Conservation (phyloP, 2,113 vertebrate genomes). For the Oceanites oceanicus region DNA sequence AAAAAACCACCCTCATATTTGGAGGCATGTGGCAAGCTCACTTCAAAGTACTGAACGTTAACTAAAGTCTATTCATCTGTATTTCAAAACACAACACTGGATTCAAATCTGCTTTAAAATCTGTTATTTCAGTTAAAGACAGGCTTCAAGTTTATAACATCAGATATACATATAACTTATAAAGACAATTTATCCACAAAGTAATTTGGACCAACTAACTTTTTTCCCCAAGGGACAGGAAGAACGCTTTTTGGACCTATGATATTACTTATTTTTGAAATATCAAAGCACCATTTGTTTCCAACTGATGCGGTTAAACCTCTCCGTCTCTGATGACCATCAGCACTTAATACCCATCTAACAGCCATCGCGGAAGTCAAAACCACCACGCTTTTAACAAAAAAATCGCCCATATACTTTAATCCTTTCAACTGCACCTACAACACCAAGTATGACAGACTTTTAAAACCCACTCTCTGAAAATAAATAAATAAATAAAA, state of each 20-base stretch:
- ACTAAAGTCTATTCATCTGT: neutral
- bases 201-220: neutral
- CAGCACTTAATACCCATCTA: slow-evolving; percentile 6
- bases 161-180: neutral
- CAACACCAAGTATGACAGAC: slow-evolving; percentile 68
- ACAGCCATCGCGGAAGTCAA: neutral
- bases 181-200: neutral
- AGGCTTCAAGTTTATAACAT: neutral
- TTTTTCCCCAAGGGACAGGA: neutral
- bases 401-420: slow-evolving; percentile 39
- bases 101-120: neutral
- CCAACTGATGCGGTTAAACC: neutral
- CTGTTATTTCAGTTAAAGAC: neutral
- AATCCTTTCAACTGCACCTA: slow-evolving; percentile 66
- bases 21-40: neutral
- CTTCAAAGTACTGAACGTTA: neutral
- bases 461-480: slow-evolving; percentile 59
- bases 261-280: neutral
- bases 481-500: slow-evolving; percentile 64
- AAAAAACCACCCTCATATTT: neutral
- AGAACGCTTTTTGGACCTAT: neutral
- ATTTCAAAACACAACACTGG: neutral
- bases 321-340: slow-evolving; percentile 9
- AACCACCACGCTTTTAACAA: slow-evolving; percentile 14
- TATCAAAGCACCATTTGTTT: neutral